phyloP scores from a whole-genome alignment of 2,888 invertebrate species.

The Amblyjoppa proteus region DNA sequence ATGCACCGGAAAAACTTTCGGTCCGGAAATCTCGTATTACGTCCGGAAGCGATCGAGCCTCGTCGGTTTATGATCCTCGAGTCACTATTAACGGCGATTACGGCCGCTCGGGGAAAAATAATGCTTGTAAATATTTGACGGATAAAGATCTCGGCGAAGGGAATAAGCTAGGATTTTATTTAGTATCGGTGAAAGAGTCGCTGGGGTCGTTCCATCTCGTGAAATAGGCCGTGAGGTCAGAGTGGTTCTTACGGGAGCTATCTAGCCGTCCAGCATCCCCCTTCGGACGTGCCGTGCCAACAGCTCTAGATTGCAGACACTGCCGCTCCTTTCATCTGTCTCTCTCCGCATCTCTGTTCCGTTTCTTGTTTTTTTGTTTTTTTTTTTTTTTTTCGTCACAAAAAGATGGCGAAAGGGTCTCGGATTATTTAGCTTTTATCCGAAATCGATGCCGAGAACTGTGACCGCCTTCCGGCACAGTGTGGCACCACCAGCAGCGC shows the following conservation, averaged over 20 bases:
- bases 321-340: conserved; percentile 2
- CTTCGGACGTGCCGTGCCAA: conserved; percentile 32
- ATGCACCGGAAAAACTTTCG: background rate
- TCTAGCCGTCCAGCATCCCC: conserved; percentile 44
- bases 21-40: no score
- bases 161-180: conserved; percentile 22
- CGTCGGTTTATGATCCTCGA: background rate
- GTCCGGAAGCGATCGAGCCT: background rate
- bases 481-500: conserved; percentile 11
- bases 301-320: conserved; percentile 40
- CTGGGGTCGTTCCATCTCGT: conserved; percentile 72
- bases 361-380: background rate
- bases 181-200: conserved; percentile 17
- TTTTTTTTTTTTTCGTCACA: conserved; percentile 35
- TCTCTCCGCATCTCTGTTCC: background rate
- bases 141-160: conserved; percentile 31
- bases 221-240: conserved; percentile 79
- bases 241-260: conserved; percentile 79
- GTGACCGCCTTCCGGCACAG: conserved; percentile 16
- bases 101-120: background rate
- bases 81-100: conserved; percentile 7
- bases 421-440: conserved; percentile 78
- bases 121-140: background rate
- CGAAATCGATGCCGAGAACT: conserved; percentile 75
- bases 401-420: conserved; percentile 50